Percentiles rank a stretch among this genome's conserved stretches.
Conservation (phyloP, 1,140 invertebrate species). For the Achatina immaculata region DNA sequence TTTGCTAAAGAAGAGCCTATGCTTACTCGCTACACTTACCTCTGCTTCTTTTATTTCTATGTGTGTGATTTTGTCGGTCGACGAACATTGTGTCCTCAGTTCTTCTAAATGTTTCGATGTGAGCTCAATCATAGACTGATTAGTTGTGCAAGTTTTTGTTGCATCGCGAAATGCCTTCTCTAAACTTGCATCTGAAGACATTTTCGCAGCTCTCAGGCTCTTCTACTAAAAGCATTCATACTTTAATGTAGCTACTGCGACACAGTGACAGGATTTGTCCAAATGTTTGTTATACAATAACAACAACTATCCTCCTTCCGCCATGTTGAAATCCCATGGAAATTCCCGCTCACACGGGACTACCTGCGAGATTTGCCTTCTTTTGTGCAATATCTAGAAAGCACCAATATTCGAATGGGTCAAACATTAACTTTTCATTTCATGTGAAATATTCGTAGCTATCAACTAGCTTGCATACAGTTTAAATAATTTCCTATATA, state of each 20-base stretch:
- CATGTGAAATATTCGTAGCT: too few species aligned
- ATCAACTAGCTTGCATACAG: too few species aligned
- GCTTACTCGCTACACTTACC: too few species aligned
- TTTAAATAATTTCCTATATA: too few species aligned
- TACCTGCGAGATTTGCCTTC: too few species aligned
- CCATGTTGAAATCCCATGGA: slow-evolving; percentile 34
- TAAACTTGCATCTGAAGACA: slow-evolving; percentile 58
- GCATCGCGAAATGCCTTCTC: slow-evolving; percentile 63
- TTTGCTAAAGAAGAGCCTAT: too few species aligned
- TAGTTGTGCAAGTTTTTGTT: slow-evolving; percentile 67
- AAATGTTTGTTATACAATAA: slow-evolving; percentile 31
- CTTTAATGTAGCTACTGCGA: background rate
- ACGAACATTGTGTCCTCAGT: slow-evolving; percentile 90
- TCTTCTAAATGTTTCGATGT: slow-evolving; percentile 91
- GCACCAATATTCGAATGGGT: too few species aligned
- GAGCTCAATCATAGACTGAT: slow-evolving; percentile 95
- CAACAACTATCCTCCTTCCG: slow-evolving; percentile 8
- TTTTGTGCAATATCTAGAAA: too few species aligned
- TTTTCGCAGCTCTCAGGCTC: slow-evolving; percentile 49
- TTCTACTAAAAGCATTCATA: slow-evolving; percentile 30
- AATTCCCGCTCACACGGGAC: too few species aligned
- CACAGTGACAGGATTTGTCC: slow-evolving; percentile 10
- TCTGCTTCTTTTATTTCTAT: slow-evolving; percentile 94
- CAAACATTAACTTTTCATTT: too few species aligned
- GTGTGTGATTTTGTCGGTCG: slow-evolving; percentile 91